Evolutionary conservation across 2,888 invertebrate genomes (phyloP), one percentile per base, ranked within the genome.

Genomic region (Halictus quadricinctus): DNA sequence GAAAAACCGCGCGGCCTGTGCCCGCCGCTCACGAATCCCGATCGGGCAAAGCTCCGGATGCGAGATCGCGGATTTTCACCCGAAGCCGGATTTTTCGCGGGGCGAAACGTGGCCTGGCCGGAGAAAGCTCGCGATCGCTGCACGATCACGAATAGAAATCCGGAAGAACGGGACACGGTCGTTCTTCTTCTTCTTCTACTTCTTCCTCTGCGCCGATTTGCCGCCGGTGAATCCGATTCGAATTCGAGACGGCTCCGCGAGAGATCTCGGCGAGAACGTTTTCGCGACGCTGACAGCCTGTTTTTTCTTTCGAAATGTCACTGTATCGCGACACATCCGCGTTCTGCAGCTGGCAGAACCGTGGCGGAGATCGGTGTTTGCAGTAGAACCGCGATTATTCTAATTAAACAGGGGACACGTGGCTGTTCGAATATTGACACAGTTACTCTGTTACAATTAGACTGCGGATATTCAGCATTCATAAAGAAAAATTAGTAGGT

Each of bases 81-180:
- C 83, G 64, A 70, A 64, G 29, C 43, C 72, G 72, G 58, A 88
- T 89, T 87, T 89, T 90, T 88, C 85, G 82, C 83, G 70, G 85
- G 83, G 76, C 58, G 29, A 84, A 88, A 84, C 85, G 81, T 88
- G 90, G 72, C 77, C 75, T 88, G 90, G 72, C 77, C 75, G 84
- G 90, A 80, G 89, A 89, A 89, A 89, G 89, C 87, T 83, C 76
- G 81, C 41, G 21, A 87, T 72, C 54, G 66, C 12, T 25, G 85
- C 60, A 70, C 78, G 86, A 82, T 89, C 89, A 90, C 90, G 90
- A 90, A 70, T 90, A 89, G 89, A 89, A 89, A 88, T 87, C 90
- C 76, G 86, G 82, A 86, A 84, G 87, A 84, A 74, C 60, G 41
- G 41, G 18, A 36, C 69, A 21, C 36, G 12, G 41, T 69, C 69